Conservation (phyloP, 2,888 invertebrate genomes). For the Emesis furor region DNA sequence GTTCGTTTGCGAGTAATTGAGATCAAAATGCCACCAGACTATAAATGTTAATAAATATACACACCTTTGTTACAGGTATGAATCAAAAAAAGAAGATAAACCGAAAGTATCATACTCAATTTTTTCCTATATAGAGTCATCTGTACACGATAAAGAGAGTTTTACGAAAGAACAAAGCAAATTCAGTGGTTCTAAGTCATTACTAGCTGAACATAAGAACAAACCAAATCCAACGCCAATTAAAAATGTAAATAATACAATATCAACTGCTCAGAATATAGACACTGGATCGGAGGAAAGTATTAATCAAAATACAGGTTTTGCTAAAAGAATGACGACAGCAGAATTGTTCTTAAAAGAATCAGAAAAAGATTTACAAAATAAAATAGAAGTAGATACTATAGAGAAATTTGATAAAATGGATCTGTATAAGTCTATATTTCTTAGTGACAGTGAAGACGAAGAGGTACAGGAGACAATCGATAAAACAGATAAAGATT, state of each 20-base stretch:
- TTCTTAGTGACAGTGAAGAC: slow-evolving; percentile 95
- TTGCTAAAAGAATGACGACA: slow-evolving; percentile 87
- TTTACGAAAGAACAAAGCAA: slow-evolving; percentile 88
- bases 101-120: slow-evolving; percentile 95
- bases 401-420: slow-evolving; percentile 90
- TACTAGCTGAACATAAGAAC: slow-evolving; percentile 65
- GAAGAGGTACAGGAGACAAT: slow-evolving; percentile 85
- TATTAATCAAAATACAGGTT: neutral
- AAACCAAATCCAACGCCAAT: slow-evolving; percentile 23
- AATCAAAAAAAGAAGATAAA: slow-evolving; percentile 85
- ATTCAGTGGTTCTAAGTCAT: slow-evolving; percentile 87
- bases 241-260: slow-evolving; percentile 25
- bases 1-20: too few species aligned
- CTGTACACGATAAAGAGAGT: slow-evolving; percentile 91
- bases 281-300: slow-evolving; percentile 32
- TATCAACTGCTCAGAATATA: slow-evolving; percentile 39
- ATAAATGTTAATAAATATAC: neutral
- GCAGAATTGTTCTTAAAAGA: slow-evolving; percentile 89
- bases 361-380: slow-evolving; percentile 83
- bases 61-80: slow-evolving; percentile 81
- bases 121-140: slow-evolving; percentile 95
- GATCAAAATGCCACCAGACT: too few species aligned
- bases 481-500: slow-evolving; percentile 73
- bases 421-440: slow-evolving; percentile 98
- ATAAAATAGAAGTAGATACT: slow-evolving; percentile 82